Base-by-base conservation (phyloP, 2,113 vertebrate genomes). In the Sinocyclocheilus maitianheensis region DNA sequence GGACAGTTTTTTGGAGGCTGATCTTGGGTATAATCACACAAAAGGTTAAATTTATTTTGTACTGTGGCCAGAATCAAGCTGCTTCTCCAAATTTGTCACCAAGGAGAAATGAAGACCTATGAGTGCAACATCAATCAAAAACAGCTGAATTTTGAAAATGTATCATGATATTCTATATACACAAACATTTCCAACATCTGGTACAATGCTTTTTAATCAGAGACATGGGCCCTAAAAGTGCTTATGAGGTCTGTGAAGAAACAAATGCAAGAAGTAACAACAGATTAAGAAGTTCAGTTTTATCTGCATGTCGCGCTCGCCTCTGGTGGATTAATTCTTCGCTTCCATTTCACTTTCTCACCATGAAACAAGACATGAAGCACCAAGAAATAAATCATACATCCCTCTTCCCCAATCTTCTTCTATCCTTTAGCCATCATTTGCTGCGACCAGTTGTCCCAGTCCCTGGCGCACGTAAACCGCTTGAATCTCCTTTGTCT, bases 401-500 rank as follows among this genome's bases (percentile, higher is more conserved):
- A 14, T 75, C 22, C 80, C 78, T 84, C 34, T 24, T 24, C 55
- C 7, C 37, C n/a, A 48, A 18, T 24, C 20, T 81, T 85, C 30
- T 9, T 16, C 65, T 55, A 16, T 85, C 75, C 20, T 87, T 96
- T 95, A 99, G 82, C 97, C 97, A 0, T 99, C 98, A 0, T 97
- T 99, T 86, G 97, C 97, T 0, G 97, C 97, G 90, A 99, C 98
- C 87, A 99, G 91, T 91, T 99, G 98, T 69, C 98, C 97, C 94
- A 99, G 91, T 88, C 95, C 96, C 93, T 99, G 97, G 0, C 97
- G 97, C 87, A 99, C 95, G 83, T 98, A 99, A 80, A 99, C 97
- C 0, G 97, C 97, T 91, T 99, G 97, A 90, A 99, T 99, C 94
- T 99, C 98, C 95, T 99, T 99, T n/a, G 96, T 98, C 92, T 99